phyloP scores from a whole-genome alignment of 2,113 vertebrate species.

The Hydrochoerus hydrochaeris region DNA sequence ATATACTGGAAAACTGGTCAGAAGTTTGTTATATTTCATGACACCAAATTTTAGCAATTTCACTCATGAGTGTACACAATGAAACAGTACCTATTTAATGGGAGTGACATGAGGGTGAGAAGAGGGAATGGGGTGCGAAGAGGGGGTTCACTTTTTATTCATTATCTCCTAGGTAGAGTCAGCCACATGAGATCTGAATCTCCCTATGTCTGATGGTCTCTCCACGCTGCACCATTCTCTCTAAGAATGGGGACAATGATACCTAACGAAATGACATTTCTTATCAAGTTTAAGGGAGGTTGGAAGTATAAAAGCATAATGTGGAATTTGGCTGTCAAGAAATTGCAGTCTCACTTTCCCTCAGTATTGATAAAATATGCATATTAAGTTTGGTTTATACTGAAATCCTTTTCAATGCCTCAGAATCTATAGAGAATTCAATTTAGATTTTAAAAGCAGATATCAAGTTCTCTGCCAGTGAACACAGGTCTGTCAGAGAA shows the following conservation, averaged over 20 bases:
- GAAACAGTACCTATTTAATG: neutral
- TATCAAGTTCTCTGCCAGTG: slow-evolving; percentile 38
- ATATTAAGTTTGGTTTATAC: neutral
- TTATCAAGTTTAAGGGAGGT: neutral
- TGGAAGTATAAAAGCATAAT: neutral
- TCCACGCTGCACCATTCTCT: neutral
- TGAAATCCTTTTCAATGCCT: neutral
- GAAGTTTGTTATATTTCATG: neutral
- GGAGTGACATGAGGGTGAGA: neutral
- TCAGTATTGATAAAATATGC: neutral
- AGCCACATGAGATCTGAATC: neutral
- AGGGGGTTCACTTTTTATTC: neutral
- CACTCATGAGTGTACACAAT: neutral
- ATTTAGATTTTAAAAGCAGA: slow-evolving; percentile 63
- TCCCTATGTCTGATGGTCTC: neutral
- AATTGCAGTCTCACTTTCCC: neutral
- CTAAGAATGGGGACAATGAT: neutral
- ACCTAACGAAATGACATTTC: neutral
- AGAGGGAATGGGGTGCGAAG: neutral
- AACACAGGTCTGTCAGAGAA: slow-evolving; percentile 66
- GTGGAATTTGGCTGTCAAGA: neutral
- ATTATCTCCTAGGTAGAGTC: neutral
- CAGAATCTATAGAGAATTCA: neutral
- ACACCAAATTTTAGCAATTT: neutral
- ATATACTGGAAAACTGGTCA: neutral